Conservation (phyloP, 92 coral and sea anemone species). For the Pocillopora meandrina region DNA sequence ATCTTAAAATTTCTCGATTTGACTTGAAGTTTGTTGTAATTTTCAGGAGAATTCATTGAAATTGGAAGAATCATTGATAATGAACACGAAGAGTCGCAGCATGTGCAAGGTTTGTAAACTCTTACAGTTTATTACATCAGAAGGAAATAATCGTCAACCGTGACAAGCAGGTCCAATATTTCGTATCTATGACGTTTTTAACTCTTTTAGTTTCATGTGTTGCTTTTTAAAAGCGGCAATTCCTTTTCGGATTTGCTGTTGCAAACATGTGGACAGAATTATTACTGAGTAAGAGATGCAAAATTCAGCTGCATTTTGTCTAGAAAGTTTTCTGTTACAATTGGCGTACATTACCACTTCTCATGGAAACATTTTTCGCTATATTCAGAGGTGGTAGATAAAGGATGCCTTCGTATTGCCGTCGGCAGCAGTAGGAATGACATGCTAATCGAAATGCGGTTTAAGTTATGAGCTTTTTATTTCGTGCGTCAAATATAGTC, state of each 20-base stretch:
- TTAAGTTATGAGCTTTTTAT: no score
- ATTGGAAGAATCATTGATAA: constrained; percentile 65
- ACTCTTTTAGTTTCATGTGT: not conserved
- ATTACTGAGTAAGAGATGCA: constrained; percentile 21
- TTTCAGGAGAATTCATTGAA: constrained; percentile 62
- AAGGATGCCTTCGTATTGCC: no score
- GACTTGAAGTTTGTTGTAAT: not conserved
- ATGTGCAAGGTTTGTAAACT: constrained; percentile 53
- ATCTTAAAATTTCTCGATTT: not conserved
- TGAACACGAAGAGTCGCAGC: constrained; percentile 61
- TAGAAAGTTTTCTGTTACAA: not conserved
- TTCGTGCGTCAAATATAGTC: no score
- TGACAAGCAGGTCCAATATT: constrained; percentile 20
- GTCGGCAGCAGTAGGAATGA: no score
- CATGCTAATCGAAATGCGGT: no score
- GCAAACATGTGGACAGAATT: constrained; percentile 9
- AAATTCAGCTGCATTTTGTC: not conserved
- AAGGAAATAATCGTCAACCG: not conserved
- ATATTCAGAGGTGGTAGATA: not conserved
- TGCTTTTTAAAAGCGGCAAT: not conserved
- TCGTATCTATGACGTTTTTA: not conserved
- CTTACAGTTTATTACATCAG: constrained; percentile 14
- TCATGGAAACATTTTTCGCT: not conserved
- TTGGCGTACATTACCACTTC: no score
- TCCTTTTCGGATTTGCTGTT: constrained; percentile 6